Evolutionary conservation across 2,113 vertebrate species (phyloP).

Genomic region (Harpagus bidentatus): DNA sequence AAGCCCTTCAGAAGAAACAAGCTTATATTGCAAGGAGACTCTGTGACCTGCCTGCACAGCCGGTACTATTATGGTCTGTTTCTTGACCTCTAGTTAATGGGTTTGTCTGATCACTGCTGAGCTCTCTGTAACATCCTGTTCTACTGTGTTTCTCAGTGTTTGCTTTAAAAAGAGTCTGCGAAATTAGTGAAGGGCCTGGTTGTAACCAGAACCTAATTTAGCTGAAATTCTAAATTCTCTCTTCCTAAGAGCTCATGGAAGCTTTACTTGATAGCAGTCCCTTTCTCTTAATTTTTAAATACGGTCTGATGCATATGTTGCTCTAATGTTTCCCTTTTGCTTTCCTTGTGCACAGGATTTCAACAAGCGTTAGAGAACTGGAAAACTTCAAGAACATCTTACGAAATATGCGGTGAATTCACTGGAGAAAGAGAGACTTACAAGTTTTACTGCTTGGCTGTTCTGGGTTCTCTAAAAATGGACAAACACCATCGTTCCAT

Average conservation of each 20-base stretch:
- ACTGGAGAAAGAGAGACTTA: not conserved
- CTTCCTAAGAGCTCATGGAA: not conserved
- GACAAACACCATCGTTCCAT: not conserved
- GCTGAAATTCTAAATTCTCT: not conserved
- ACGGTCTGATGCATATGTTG: accelerated
- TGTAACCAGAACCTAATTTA: not conserved
- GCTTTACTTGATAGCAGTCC: not conserved
- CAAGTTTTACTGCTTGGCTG: accelerated
- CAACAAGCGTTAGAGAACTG: slow-evolving; percentile 89
- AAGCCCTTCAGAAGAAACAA: not conserved
- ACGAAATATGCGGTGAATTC: slow-evolving; percentile 59
- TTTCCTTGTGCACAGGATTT: slow-evolving; percentile 79
- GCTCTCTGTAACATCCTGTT: not conserved
- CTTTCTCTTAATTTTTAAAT: not conserved
- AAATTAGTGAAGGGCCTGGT: not conserved
- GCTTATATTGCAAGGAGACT: not conserved
- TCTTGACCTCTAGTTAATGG: not conserved
- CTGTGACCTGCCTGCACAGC: not conserved
- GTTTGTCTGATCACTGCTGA: not conserved
- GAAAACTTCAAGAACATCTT: slow-evolving; percentile 85
- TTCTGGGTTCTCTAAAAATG: not conserved
- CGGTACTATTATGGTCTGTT: not conserved
- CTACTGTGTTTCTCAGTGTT: not conserved
- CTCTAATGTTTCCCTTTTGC: not conserved
- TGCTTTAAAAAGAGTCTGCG: not conserved